These are phyloP conservation scores for Neodiprion virginianus DNA, from an alignment of 1,140 invertebrate genomes.

Conservation along the genomic window DNA sequence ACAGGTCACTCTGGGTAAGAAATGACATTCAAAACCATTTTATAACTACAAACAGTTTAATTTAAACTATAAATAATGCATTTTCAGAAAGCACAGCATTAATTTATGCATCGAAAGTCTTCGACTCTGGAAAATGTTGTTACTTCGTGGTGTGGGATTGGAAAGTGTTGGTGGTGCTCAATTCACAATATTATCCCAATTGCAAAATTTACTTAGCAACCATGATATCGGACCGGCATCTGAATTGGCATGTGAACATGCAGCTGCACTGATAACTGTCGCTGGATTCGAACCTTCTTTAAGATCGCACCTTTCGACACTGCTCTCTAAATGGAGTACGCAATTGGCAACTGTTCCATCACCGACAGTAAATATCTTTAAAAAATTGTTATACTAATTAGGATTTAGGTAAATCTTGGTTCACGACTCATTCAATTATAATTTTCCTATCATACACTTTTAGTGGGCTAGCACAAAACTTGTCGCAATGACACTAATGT, in stretches of 20 bases:
- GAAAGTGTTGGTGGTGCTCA: constrained; percentile 45
- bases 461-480: constrained; percentile 53
- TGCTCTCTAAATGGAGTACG: constrained; percentile 53
- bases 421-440: constrained; percentile 1
- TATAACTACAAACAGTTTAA: background rate
- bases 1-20: constrained; percentile 44
- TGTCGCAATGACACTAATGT: constrained; percentile 42
- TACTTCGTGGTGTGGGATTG: constrained; percentile 37
- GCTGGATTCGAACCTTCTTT: constrained; percentile 35
- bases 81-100: constrained; percentile 34
- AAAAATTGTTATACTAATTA: constrained; percentile 17
- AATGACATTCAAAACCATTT: too few species aligned
- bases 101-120: constrained; percentile 51
- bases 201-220: constrained; percentile 45
- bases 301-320: constrained; percentile 35
- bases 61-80: constrained; percentile 6
- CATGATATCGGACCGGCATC: constrained; percentile 45
- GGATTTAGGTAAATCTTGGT: background rate
- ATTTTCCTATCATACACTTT: constrained; percentile 18
- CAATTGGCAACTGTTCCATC: constrained; percentile 43
- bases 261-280: constrained; percentile 46
- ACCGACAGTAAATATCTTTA: constrained; percentile 40
- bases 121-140: constrained; percentile 51
- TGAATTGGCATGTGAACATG: constrained; percentile 51
- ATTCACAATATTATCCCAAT: constrained; percentile 43